These are phyloP conservation scores for Eulemur rubriventer DNA, from an alignment of 2,797 vertebrate genomes.

Conservation along the genomic window DNA sequence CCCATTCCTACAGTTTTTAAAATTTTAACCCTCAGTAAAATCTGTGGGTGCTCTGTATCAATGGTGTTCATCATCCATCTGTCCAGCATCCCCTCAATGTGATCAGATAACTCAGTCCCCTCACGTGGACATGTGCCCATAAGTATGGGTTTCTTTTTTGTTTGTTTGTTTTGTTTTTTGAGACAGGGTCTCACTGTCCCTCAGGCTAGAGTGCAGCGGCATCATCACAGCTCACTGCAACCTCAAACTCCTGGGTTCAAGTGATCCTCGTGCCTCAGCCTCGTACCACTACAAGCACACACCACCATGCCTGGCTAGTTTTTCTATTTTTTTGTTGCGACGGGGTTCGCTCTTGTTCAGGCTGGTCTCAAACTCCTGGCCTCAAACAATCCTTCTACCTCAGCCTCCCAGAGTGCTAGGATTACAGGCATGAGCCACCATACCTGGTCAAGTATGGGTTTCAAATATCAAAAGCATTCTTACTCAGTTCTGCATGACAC, in stretches of 20 bases:
- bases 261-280: not conserved
- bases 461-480: not conserved
- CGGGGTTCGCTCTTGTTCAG: not conserved
- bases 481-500: not conserved
- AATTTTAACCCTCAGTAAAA: not conserved
- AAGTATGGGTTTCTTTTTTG: not conserved
- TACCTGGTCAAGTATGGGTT: not conserved
- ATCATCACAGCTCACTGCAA: not conserved
- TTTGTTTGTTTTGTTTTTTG: not conserved
- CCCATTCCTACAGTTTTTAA: not conserved
- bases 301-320: not conserved
- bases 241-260: not conserved
- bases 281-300: not conserved
- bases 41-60: not conserved
- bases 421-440: not conserved
- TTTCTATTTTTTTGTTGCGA: not conserved
- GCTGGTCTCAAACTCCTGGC: not conserved
- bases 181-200: not conserved
- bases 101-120: not conserved
- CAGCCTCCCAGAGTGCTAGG: not conserved
- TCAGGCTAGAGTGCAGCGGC: not conserved
- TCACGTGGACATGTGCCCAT: not conserved
- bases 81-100: not conserved
- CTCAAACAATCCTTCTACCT: not conserved
- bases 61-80: not conserved